These are phyloP conservation scores for Brevimyrus niger DNA, from an alignment of 2,113 vertebrate species.

Conservation along the genomic window DNA sequence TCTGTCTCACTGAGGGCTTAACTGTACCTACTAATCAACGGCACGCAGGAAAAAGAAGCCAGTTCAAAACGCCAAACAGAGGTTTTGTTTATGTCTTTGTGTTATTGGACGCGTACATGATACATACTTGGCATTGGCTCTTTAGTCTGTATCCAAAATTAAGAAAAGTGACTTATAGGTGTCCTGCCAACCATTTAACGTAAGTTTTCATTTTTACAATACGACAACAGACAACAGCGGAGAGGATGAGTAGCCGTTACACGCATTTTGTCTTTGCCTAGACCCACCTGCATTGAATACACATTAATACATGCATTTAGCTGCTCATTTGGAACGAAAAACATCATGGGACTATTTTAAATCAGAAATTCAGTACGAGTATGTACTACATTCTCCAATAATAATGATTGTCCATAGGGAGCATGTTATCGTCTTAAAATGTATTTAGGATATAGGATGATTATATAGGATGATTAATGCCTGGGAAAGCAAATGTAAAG, in stretches of 20 bases:
- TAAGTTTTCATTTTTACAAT: neutral
- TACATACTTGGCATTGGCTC: neutral
- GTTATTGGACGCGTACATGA: neutral
- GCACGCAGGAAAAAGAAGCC: neutral
- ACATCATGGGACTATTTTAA: neutral
- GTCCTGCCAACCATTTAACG: neutral
- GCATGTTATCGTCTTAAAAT: neutral
- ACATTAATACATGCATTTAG: neutral
- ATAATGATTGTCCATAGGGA: neutral
- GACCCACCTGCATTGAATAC: neutral
- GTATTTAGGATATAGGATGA: too few relatives aligned
- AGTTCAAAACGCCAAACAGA: neutral
- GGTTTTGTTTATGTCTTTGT: neutral
- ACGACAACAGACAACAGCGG: neutral
- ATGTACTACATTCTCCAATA: neutral
- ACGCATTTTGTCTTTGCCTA: neutral
- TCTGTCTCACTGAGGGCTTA: neutral
- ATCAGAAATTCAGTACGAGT: neutral
- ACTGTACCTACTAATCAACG: neutral
- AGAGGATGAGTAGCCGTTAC: neutral
- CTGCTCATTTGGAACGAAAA: neutral
- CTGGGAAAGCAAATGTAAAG: neutral
- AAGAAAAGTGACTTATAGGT: neutral
- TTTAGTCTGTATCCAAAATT: neutral
- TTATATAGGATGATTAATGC: neutral